Evolutionary conservation across 2,797 vertebrate genomes (phyloP).

Genomic region (Phoxinus dragarum): DNA sequence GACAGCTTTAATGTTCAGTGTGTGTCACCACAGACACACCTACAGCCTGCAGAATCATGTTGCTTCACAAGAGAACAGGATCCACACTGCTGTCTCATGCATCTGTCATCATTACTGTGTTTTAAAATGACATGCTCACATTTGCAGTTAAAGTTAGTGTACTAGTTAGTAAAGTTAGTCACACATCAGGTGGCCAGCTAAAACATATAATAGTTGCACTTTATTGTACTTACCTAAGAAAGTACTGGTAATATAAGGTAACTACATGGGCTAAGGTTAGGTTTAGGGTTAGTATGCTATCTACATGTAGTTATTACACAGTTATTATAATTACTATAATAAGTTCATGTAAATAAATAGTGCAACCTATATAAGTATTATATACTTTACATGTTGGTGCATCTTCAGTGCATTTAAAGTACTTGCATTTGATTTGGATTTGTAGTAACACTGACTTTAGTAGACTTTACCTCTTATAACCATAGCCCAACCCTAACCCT

Average conservation of each 20-base stretch:
- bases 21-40: slow-evolving; percentile 2
- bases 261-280: background rate
- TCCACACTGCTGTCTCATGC: background rate
- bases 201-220: background rate
- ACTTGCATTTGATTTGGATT: background rate
- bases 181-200: background rate
- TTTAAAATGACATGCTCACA: background rate
- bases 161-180: background rate
- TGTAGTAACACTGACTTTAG: background rate
- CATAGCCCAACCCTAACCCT: background rate
- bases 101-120: background rate
- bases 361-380: background rate
- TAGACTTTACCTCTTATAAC: background rate
- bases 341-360: background rate
- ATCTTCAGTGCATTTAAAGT: background rate
- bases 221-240: background rate
- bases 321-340: background rate
- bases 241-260: background rate
- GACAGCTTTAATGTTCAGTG: background rate
- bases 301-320: background rate
- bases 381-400: background rate
- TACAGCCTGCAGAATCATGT: slow-evolving; percentile 16
- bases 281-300: background rate
- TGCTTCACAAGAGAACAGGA: background rate
- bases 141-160: no score